Evolutionary conservation across 2,797 vertebrate genomes (phyloP).

Genomic region (Crenuchus spilurus): DNA sequence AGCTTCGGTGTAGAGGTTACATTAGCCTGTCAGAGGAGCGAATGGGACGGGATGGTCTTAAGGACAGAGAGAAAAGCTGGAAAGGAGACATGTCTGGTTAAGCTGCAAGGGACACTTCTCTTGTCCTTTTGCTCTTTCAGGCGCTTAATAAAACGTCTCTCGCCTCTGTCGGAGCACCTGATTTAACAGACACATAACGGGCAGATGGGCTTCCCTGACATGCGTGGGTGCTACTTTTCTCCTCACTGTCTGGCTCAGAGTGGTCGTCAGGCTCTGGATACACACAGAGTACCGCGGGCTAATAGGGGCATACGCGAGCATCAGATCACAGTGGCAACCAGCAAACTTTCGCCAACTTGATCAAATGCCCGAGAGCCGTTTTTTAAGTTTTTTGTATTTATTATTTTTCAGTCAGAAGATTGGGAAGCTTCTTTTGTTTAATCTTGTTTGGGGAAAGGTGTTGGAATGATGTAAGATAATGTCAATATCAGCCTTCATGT

Average conservation of each 20-base stretch:
- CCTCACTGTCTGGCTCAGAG: conserved; percentile 27
- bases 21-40: conserved; percentile 2
- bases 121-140: conserved; percentile 38
- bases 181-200: conserved; percentile 42
- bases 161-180: conserved; percentile 29
- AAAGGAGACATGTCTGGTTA: conserved; percentile 35
- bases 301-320: conserved; percentile 31
- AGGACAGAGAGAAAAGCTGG: not conserved
- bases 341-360: conserved; percentile 19
- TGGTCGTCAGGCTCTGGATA: not conserved
- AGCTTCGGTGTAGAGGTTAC: conserved; percentile 4
- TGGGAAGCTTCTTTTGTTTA: conserved; percentile 17
- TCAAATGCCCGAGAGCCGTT: too few relatives aligned
- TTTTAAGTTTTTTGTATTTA: too few relatives aligned
- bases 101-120: conserved; percentile 38
- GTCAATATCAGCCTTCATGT: not conserved
- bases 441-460: not conserved
- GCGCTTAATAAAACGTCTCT: conserved; percentile 45
- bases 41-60: not conserved
- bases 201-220: conserved; percentile 28
- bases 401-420: conserved; percentile 45
- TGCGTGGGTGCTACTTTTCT: conserved; percentile 43
- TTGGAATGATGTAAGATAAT: conserved; percentile 6
- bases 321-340: conserved; percentile 30
- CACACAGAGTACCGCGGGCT: not conserved